Conservation (phyloP, 2,888 invertebrate species). For the Allolobophora icterica region DNA sequence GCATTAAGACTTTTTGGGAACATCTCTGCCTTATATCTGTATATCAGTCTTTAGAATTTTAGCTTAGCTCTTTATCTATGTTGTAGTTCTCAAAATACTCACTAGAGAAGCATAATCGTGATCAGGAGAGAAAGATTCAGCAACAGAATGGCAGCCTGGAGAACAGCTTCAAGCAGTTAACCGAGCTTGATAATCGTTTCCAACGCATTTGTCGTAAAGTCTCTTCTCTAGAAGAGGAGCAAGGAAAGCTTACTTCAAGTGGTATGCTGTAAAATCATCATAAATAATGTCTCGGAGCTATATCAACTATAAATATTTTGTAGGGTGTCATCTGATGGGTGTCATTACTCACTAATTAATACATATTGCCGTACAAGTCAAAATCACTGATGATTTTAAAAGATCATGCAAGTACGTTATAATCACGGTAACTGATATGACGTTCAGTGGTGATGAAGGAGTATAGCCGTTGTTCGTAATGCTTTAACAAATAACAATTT, state of each 20-base stretch:
- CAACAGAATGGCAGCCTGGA: conserved; percentile 25
- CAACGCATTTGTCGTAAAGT: neutral
- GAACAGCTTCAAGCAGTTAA: conserved; percentile 22
- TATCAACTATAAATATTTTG: neutral
- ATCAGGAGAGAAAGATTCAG: conserved; percentile 25
- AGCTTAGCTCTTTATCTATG: neutral
- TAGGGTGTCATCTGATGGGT: neutral
- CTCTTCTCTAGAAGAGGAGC: conserved; percentile 21
- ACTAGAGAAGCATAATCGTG: conserved; percentile 17
- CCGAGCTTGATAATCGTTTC: conserved; percentile 13
- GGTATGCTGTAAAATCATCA: neutral
- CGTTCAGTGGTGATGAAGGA: neutral
- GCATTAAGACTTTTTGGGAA: neutral
- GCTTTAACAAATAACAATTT: neutral
- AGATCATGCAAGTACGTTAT: neutral
- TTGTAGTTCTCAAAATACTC: conserved; percentile 15
- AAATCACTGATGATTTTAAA: neutral
- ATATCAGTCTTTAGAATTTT: neutral
- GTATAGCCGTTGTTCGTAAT: neutral
- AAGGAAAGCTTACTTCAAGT: neutral
- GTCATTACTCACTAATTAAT: too few relatives aligned
- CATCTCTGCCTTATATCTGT: neutral
- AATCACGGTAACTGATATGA: neutral
- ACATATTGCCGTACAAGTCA: neutral
- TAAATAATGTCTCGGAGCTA: neutral